Evolutionary conservation across 2,113 vertebrate species (phyloP).

Genomic region (Mus pahari): DNA sequence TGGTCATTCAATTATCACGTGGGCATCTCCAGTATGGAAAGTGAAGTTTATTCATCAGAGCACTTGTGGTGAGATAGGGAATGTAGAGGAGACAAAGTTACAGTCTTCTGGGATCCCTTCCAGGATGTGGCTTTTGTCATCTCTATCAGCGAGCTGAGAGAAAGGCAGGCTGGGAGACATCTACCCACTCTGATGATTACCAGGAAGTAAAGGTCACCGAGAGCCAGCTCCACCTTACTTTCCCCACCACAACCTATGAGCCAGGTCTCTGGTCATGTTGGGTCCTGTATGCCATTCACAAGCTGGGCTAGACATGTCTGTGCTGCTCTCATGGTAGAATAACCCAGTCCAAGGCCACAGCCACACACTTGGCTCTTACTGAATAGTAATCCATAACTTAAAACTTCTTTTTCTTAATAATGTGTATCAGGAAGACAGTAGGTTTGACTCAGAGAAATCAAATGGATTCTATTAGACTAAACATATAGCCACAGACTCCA

Average conservation of each 20-base stretch:
- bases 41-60: background rate
- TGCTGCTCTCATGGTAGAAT: background rate
- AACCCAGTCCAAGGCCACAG: background rate
- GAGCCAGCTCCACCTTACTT: no score
- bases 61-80: background rate
- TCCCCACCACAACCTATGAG: background rate
- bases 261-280: background rate
- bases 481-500: slow-evolving; percentile 59
- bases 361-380: background rate
- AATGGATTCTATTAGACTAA: slow-evolving; percentile 47
- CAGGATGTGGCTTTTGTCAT: background rate
- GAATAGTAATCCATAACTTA: slow-evolving; percentile 35
- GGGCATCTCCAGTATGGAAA: background rate
- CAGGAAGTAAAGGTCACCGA: background rate
- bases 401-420: slow-evolving; percentile 60
- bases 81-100: background rate
- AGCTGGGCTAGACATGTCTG: background rate
- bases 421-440: slow-evolving; percentile 63
- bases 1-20: rapidly evolving
- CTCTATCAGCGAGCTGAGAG: background rate
- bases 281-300: background rate
- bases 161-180: background rate
- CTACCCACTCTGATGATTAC: background rate
- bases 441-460: background rate
- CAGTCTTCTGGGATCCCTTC: background rate